Evolutionary conservation across 2,888 invertebrate genomes (phyloP), one percentile per base, ranked within the genome.

Genomic region (Xestoiulus laeticollis): DNA sequence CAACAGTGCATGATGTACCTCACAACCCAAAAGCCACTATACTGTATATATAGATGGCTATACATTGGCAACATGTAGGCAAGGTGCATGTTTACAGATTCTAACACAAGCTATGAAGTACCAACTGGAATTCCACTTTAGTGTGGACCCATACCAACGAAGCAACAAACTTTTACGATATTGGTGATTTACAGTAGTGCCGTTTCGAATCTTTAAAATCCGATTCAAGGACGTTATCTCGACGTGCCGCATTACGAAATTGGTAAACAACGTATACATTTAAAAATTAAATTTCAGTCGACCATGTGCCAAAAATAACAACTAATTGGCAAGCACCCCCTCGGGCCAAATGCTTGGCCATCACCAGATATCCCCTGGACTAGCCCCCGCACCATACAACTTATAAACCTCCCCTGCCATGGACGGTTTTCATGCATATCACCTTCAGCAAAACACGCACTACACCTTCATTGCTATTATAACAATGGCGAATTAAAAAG

Each of bases 261-360:
- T 68, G 6, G 68, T 68, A 68, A 68, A 68, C 68, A 68, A 26
- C 26, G 68, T 26, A 26, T 68, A n/a, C n/a, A 26, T 68, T 68
- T 26, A 38, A 68, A 68, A 68, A 30, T 68, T 30, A 68, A 68
- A 68, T 68, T 68, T 68, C 68, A 68, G 26, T 26, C 68, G 68
- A 68, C 68, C 68, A 68, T 68, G 68, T 68, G 68, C 68, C 68
- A 68, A 68, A 68, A 68, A 68, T 68, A 68, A 68, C 68, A 68
- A 26, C 68, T 68, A 68, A 68, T 68, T 68, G 68, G 68, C 68
- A 68, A 68, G 68, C 68, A 68, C 26, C 26, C 59, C 68, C 68
- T 68, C n/a, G 68, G 68, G 68, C 68, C 68, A 68, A 68, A 68
- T 12, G 22, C 12, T 26, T 26, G 26, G 68, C 68, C 68, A 68